Evolutionary conservation across 2,797 vertebrate genomes (phyloP).

Genomic region (Cyclura pinguis): DNA sequence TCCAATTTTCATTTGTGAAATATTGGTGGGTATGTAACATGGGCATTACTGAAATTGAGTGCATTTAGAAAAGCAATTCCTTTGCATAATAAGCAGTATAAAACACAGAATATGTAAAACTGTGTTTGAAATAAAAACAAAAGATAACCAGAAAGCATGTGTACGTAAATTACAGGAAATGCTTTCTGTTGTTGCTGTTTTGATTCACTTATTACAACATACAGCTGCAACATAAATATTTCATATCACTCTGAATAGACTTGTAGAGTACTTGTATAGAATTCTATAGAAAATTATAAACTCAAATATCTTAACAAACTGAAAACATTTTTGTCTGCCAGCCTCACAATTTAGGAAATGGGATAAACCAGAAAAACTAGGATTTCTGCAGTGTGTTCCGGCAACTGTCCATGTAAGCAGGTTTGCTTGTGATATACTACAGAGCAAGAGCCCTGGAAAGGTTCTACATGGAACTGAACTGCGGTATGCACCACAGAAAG

Average conservation of each 20-base stretch:
- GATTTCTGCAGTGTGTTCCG: background rate
- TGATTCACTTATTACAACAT: constrained; percentile 19
- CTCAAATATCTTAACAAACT: constrained; percentile 8
- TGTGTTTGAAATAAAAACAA: background rate
- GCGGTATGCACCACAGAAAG: background rate
- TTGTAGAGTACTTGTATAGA: constrained; percentile 19
- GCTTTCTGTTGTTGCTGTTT: constrained; percentile 10
- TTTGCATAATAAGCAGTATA: background rate
- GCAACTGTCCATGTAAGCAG: background rate
- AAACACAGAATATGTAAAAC: constrained; percentile 9
- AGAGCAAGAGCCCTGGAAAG: background rate
- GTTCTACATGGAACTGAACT: background rate
- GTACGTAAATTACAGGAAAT: constrained; percentile 19
- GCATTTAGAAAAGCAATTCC: background rate
- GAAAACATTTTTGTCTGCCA: constrained; percentile 9
- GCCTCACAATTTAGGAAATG: constrained; percentile 19
- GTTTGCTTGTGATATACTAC: constrained; percentile 6
- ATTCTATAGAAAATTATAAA: background rate
- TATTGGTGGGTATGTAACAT: no score
- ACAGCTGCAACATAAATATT: constrained; percentile 38
- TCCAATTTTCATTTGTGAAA: no score
- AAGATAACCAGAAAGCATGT: background rate
- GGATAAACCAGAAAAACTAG: background rate
- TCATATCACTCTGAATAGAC: constrained; percentile 13
- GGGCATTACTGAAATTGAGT: background rate